Conservation (phyloP, 2,113 vertebrate genomes). For the Trinectes maculatus region DNA sequence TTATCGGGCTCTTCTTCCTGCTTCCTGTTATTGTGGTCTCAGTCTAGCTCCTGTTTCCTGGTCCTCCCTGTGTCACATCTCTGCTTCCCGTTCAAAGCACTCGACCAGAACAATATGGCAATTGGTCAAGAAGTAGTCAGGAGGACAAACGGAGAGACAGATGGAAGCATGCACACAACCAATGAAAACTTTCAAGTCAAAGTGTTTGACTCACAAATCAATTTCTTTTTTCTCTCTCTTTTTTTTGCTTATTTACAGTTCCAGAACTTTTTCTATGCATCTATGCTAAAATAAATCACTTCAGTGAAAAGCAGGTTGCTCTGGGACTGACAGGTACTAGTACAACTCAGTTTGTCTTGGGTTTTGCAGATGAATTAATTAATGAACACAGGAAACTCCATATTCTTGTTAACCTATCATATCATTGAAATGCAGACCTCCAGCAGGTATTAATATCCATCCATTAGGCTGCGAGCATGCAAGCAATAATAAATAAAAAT, state of each 20-base stretch:
- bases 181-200: neutral
- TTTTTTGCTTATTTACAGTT: neutral
- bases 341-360: constrained; percentile 8
- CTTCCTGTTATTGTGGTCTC: constrained; percentile 79
- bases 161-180: constrained; percentile 17
- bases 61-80: constrained; percentile 75
- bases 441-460: neutral
- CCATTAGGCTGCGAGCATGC: neutral
- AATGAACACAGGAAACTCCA: neutral
- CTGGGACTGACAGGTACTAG: constrained; percentile 37
- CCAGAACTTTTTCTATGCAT: constrained; percentile 18
- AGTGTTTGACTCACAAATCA: constrained; percentile 11
- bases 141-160: constrained; percentile 29
- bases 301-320: constrained; percentile 43
- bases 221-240: too few relatives aligned
- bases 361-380: constrained; percentile 7
- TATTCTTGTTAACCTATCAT: constrained; percentile 3
- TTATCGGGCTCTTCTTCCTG: constrained; percentile 72
- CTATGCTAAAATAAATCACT: neutral
- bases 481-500: neutral
- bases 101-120: constrained; percentile 54
- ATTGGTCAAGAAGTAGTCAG: constrained; percentile 28
- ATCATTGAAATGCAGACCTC: neutral
- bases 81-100: constrained; percentile 73
- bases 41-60: constrained; percentile 75